Evolutionary conservation across 2,888 invertebrate genomes (phyloP).

Genomic region (Chouioia cunea): DNA sequence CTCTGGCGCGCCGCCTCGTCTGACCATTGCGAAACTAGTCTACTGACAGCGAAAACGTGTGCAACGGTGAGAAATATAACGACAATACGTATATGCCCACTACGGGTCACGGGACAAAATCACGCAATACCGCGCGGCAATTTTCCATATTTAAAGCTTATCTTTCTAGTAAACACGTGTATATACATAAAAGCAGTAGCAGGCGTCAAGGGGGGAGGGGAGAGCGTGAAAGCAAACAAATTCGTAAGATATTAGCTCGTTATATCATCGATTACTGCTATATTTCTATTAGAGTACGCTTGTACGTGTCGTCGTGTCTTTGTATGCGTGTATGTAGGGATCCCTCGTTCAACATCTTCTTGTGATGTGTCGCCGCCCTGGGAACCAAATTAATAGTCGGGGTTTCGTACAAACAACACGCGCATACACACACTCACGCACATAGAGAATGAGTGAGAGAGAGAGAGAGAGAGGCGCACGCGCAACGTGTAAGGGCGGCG

Average conservation of each 20-base stretch:
- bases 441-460: no score
- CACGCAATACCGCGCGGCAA: no score
- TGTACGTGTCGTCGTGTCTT: neutral
- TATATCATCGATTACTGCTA: conserved; percentile 8
- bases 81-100: no score
- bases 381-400: conserved; percentile 68
- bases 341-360: conserved; percentile 18
- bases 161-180: no score
- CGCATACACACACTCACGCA: neutral
- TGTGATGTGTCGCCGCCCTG: conserved; percentile 54
- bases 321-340: conserved; percentile 14
- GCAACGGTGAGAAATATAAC: no score
- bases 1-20: no score
- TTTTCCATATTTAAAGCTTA: no score
- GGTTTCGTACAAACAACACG: conserved; percentile 56
- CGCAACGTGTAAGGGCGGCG: conserved; percentile 53
- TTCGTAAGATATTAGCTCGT: conserved; percentile 23
- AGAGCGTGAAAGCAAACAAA: conserved; percentile 7
- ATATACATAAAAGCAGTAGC: no score
- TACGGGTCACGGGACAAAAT: no score
- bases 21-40: no score
- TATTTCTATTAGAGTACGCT: conserved; percentile 10
- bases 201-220: no score
- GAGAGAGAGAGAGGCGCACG: neutral
- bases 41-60: no score